Base-by-base conservation (phyloP, 1,140 invertebrate genomes). In the Zaprionus tsacasi region DNA sequence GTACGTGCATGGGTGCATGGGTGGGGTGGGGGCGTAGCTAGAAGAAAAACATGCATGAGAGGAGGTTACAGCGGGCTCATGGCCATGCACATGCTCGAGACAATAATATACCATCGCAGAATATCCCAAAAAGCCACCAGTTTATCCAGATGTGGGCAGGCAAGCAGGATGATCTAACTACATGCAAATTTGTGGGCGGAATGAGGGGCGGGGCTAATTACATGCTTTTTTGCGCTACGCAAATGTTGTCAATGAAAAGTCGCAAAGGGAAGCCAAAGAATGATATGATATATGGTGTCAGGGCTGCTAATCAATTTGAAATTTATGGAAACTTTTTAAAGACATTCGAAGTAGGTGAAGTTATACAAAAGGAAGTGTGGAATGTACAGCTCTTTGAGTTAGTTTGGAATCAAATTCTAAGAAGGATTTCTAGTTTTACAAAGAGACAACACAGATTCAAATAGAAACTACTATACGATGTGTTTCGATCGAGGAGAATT, bases 41-140 rank as follows among this genome's bases (percentile, higher is more conserved):
- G 6, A 35, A 35, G 6, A 35, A 85, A 85, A 73, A 68, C 80
- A 82, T 79, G 76, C 80, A 55, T 81, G n/a, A 81, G 61, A 43
- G 57, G 50, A 57, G 52, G 58, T 55, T 21, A 68, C 15, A 60
- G 17, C 36, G 63, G n/a, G 38, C 38, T 21, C 38, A 8, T 30
- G 40, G 40, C n/a, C 21, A 40, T 58, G n/a, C 33, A 56, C 54
- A 56, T 27, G 56, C 30, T 25, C 33, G 8, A 50, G 30, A 15
- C 33, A 10, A 45, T n/a, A n/a, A n/a, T n/a, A n/a, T 30, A 30
- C 27, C 27, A 30, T 30, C 27, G 27, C 27, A 30, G 27, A 30
- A 6, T 45, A 15, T 5, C 45, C 45, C 10, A 35, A 36, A 21
- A 45, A 45, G 40, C n/a, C 7, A 45, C n/a, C 40, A 45, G 7